These are phyloP conservation scores for Sclerodermus sp. DNA, from an alignment of 2,888 invertebrate genomes.

Conservation along the genomic window DNA sequence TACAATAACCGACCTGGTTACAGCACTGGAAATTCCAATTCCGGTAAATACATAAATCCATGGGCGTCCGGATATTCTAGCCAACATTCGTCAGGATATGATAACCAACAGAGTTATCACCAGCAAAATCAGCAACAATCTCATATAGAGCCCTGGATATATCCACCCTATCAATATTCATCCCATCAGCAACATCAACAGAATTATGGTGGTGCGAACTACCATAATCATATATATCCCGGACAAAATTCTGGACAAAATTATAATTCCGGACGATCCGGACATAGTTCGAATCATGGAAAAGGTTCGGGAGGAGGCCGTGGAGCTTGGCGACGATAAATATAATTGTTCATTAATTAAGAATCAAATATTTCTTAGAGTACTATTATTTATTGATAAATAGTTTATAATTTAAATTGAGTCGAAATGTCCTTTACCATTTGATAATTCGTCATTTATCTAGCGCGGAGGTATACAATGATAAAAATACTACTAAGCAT, in stretches of 20 bases:
- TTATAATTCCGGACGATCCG: no score
- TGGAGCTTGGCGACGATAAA: constrained; percentile 4
- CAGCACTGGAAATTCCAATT: constrained; percentile 23
- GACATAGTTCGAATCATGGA: no score
- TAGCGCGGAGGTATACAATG: no score
- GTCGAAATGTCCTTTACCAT: no score
- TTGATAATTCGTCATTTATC: no score
- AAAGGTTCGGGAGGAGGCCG: neutral
- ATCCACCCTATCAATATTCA: constrained; percentile 9
- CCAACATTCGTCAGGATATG: constrained; percentile 23
- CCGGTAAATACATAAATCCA: constrained; percentile 23
- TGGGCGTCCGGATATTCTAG: constrained; percentile 34
- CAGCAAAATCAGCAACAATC: constrained; percentile 19
- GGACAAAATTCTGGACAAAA: neutral
- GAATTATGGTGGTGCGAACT: neutral
- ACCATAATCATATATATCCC: neutral
- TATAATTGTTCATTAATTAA: neutral
- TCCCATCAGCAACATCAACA: constrained; percentile 15
- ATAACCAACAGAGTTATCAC: constrained; percentile 9
- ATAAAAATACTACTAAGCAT: no score
- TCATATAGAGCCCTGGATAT: constrained; percentile 6
- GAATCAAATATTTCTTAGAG: no score
- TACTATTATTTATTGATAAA: no score
- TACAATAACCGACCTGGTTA: constrained; percentile 11
- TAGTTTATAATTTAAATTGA: no score